Conservation (phyloP, 2,888 invertebrate species). For the Drosophila neotestacea region DNA sequence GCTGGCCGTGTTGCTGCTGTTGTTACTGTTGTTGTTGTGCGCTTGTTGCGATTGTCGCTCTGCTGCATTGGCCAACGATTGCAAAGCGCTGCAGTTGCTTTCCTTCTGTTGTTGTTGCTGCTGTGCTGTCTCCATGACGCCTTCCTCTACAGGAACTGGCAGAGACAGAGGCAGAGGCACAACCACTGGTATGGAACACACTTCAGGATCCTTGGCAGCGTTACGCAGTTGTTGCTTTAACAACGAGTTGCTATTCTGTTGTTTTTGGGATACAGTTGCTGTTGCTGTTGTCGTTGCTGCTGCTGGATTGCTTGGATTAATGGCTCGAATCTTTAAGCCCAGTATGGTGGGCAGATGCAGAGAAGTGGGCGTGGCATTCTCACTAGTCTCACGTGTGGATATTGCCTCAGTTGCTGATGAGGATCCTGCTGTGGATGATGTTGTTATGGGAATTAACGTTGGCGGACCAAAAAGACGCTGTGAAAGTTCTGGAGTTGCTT, state of each 20-base stretch:
- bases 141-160: conserved; percentile 39
- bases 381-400: conserved; percentile 31
- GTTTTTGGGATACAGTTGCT: conserved; percentile 32
- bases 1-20: conserved; percentile 60
- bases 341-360: conserved; percentile 81
- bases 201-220: conserved; percentile 76
- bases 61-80: conserved; percentile 81
- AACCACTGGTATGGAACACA: conserved; percentile 21
- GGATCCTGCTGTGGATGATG: too few relatives aligned
- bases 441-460: conserved; percentile 31
- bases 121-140: conserved; percentile 29
- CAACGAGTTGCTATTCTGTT: conserved; percentile 72
- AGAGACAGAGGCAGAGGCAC: conserved; percentile 16
- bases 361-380: conserved; percentile 40
- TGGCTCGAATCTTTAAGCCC: conserved; percentile 80
- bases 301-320: conserved; percentile 55
- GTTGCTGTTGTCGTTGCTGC: conserved; percentile 12
- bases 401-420: conserved; percentile 2
- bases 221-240: conserved; percentile 83
- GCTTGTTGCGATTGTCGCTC: conserved; percentile 75
- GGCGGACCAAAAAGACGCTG: conserved; percentile 82
- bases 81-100: conserved; percentile 70
- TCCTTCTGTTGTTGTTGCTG: conserved; percentile 39
- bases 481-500: conserved; percentile 82
- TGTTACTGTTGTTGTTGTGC: conserved; percentile 61